Conservation (phyloP, 1,140 invertebrate genomes). For the Drosophila pandora region DNA sequence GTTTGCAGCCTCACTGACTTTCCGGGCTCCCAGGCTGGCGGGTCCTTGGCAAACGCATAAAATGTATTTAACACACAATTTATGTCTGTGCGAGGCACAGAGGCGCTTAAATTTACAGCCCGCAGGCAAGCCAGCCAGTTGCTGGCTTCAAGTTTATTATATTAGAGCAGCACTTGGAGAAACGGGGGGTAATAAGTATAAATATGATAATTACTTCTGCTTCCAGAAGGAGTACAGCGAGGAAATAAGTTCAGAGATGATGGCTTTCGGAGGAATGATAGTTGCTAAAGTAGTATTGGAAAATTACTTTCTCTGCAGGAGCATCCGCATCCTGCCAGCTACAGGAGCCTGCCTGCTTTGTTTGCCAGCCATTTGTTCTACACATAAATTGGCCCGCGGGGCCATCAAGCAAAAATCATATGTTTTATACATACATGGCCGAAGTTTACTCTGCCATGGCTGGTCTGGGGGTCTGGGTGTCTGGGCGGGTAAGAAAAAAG, state of each 20-base stretch:
- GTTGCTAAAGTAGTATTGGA: background rate
- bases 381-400: slow-evolving; percentile 78
- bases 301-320: slow-evolving; percentile 8
- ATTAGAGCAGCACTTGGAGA: slow-evolving; percentile 41
- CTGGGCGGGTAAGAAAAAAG: slow-evolving; percentile 47
- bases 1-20: slow-evolving; percentile 75
- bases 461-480: background rate
- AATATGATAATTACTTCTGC: background rate
- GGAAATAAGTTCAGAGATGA: too few relatives aligned
- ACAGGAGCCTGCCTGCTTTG: slow-evolving; percentile 29
- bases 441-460: slow-evolving; percentile 41
- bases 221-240: background rate
- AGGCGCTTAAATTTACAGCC: slow-evolving; percentile 76
- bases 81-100: slow-evolving; percentile 70
- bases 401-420: slow-evolving; percentile 78
- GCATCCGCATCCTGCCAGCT: slow-evolving; percentile 38
- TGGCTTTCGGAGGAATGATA: too few relatives aligned
- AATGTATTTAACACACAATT: slow-evolving; percentile 82
- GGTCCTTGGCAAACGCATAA: slow-evolving; percentile 69
- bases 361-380: slow-evolving; percentile 67
- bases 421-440: slow-evolving; percentile 79
- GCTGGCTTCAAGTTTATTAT: slow-evolving; percentile 72
- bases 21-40: slow-evolving; percentile 12
- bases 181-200: background rate
- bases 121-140: slow-evolving; percentile 56